Conservation (phyloP, 2,888 invertebrate genomes). For the Macrosoma leucophasiata region DNA sequence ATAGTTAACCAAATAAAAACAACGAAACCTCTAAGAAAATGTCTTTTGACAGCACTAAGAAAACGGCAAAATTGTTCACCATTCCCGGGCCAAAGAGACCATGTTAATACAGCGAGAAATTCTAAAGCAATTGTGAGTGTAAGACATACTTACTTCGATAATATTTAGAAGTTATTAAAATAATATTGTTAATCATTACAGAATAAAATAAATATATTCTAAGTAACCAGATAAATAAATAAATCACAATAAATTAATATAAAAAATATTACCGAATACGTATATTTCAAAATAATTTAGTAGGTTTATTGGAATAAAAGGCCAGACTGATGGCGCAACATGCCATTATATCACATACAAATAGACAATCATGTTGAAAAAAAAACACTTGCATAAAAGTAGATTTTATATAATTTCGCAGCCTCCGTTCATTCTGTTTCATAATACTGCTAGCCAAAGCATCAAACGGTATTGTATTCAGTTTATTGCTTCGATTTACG, state of each 20-base stretch:
- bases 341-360: no score
- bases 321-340: slow-evolving; percentile 25
- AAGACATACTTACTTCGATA: slow-evolving; percentile 5
- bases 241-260: slow-evolving; percentile 1
- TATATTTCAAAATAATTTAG: slow-evolving; percentile 32
- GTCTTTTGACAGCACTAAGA: slow-evolving; percentile 53
- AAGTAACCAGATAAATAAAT: no score
- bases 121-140: slow-evolving; percentile 6
- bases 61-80: no score
- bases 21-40: slow-evolving; percentile 42
- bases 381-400: no score
- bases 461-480: slow-evolving; percentile 35
- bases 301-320: slow-evolving; percentile 44
- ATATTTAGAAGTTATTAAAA: slow-evolving; percentile 7
- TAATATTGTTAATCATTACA: slow-evolving; percentile 1
- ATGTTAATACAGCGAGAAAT: slow-evolving; percentile 4
- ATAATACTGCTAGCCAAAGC: slow-evolving; percentile 44
- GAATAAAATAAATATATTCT: slow-evolving; percentile 3
- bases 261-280: slow-evolving; percentile 8
- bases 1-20: slow-evolving; percentile 59
- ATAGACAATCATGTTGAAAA: no score
- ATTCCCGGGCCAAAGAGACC: no score
- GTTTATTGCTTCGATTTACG: slow-evolving; percentile 53
- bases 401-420: slow-evolving; percentile 28
- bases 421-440: slow-evolving; percentile 28